A percentile compares a stretch with the other conserved stretches of the same genome.
Conservation (phyloP, 2,888 invertebrate species). For the Habroteleia sp. region DNA sequence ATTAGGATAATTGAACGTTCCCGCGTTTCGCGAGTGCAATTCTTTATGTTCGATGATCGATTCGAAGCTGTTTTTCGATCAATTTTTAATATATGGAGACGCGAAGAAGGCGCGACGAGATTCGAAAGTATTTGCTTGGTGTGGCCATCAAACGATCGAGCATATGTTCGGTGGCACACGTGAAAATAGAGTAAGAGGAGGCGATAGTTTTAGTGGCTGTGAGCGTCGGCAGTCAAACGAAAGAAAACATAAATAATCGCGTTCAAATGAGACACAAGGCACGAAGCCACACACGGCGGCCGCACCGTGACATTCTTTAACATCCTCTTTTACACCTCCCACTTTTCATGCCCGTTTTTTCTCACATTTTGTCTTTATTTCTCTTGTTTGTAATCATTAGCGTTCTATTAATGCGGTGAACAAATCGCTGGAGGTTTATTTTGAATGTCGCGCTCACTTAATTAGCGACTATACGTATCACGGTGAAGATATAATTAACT, state of each 20-base stretch:
- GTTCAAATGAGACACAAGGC: constrained; percentile 78
- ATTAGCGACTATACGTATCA: constrained; percentile 39
- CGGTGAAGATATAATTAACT: constrained; percentile 33
- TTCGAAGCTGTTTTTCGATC: too few relatives aligned
- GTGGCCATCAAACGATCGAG: constrained; percentile 20
- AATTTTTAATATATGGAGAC: too few relatives aligned
- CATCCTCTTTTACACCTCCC: constrained; percentile 48
- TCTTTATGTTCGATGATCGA: too few relatives aligned
- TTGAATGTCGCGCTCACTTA: constrained; percentile 49
- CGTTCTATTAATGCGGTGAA: constrained; percentile 59
- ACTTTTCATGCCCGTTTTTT: constrained; percentile 39
- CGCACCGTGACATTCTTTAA: constrained; percentile 61
- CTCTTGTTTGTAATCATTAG: constrained; percentile 60
- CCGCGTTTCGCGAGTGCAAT: constrained; percentile 15
- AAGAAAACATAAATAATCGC: constrained; percentile 81
- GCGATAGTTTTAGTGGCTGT: constrained; percentile 78
- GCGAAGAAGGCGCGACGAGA: too few relatives aligned
- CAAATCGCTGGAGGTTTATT: constrained; percentile 59
- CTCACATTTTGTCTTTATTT: constrained; percentile 35
- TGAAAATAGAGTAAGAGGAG: constrained; percentile 68
- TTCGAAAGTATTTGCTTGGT: constrained; percentile 21
- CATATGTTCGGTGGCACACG: constrained; percentile 46
- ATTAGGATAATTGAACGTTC: constrained; percentile 35
- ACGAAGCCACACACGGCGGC: constrained; percentile 64
- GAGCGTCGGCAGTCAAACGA: constrained; percentile 75